Conservation (phyloP, 2,888 invertebrate genomes). For the Torymus aiolomorphi region DNA sequence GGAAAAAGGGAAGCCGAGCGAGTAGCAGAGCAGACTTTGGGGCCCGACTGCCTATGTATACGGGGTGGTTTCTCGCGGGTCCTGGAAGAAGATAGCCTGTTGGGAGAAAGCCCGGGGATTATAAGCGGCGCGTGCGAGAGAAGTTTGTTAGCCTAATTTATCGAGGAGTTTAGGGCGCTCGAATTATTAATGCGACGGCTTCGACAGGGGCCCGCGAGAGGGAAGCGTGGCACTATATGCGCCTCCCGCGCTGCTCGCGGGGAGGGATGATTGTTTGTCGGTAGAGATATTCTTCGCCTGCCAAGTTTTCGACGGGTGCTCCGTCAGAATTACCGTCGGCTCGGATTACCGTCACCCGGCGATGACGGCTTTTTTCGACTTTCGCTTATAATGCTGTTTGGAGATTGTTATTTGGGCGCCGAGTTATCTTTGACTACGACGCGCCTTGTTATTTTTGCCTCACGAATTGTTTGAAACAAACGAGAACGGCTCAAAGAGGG, state of each 20-base stretch:
- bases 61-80: too few species aligned
- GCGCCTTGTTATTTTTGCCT: too few species aligned
- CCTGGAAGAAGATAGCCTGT: slow-evolving; percentile 34
- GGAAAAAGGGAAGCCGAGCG: not conserved
- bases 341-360: slow-evolving; percentile 37
- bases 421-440: too few species aligned
- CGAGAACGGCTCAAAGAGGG: too few species aligned
- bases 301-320: slow-evolving; percentile 22
- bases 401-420: too few species aligned
- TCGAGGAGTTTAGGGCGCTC: slow-evolving; percentile 65
- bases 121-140: slow-evolving; percentile 57
- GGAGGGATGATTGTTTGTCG: slow-evolving; percentile 24
- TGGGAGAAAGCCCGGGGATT: slow-evolving; percentile 57
- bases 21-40: not conserved
- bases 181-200: slow-evolving; percentile 66
- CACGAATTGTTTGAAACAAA: too few species aligned
- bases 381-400: too few species aligned
- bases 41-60: too few species aligned
- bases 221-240: not conserved
- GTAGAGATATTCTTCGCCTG: slow-evolving; percentile 6
- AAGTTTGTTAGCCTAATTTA: slow-evolving; percentile 71
- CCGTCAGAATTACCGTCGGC: not conserved
- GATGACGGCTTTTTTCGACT: too few species aligned
- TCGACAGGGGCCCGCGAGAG: slow-evolving; percentile 46
- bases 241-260: too few species aligned